A percentile compares a stretch with the other conserved stretches of the same genome.
phyloP scores from a whole-genome alignment of 2,888 invertebrate genomes.

The Blastobasis lacticolella region DNA sequence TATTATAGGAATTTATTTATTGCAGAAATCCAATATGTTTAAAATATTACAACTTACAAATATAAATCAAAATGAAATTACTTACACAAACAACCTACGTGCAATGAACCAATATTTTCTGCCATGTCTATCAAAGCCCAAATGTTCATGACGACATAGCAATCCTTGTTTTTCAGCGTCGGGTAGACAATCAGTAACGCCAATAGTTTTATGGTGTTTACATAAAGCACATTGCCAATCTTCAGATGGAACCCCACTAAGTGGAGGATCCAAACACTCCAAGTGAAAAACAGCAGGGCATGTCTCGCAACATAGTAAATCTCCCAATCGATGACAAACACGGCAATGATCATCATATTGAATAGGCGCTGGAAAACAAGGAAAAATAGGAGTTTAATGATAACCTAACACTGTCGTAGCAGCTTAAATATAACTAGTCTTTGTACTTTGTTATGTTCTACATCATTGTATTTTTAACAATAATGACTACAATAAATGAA shows the following conservation, averaged over 20 bases:
- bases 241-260: slow-evolving; percentile 95
- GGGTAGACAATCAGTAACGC: slow-evolving; percentile 94
- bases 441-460: no score
- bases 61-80: slow-evolving; percentile 18
- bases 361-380: slow-evolving; percentile 77
- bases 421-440: no score
- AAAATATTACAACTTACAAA: not conserved
- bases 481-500: no score
- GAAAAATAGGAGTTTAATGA: not conserved
- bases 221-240: slow-evolving; percentile 98
- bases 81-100: slow-evolving; percentile 94
- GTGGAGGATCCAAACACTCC: slow-evolving; percentile 95
- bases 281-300: slow-evolving; percentile 99
- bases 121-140: slow-evolving; percentile 97
- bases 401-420: no score
- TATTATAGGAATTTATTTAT: not conserved
- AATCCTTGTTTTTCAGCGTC: slow-evolving; percentile 94
- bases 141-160: slow-evolving; percentile 92
- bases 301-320: slow-evolving; percentile 96
- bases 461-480: no score
- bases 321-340: slow-evolving; percentile 93
- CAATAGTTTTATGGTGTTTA: slow-evolving; percentile 91
- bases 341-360: slow-evolving; percentile 95
- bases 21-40: not conserved
- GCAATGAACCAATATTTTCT: slow-evolving; percentile 98